Evolutionary conservation across 2,888 invertebrate genomes (phyloP), one percentile per base, ranked within the genome.

Genomic region (Campaea margaritaria): DNA sequence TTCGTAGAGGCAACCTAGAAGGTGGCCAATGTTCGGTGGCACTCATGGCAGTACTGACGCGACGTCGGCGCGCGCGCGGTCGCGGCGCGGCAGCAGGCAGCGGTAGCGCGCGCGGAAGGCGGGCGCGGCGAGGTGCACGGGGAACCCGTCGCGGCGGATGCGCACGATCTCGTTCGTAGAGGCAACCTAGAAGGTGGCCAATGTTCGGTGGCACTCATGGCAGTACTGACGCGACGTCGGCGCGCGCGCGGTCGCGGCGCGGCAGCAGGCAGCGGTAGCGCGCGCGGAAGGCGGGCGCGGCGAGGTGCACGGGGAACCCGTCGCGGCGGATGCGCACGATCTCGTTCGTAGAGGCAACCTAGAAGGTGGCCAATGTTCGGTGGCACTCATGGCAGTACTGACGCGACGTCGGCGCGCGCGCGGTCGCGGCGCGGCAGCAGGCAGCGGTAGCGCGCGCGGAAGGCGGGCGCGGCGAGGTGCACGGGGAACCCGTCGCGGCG

Each of bases 401-500:
- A 91, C 91, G 79, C 77, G 42, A 89, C 78, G 0, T 89, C 87
- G 0, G 91, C 90, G 48, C 64, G 67, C 44, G 42, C 58, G 21
- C 82, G 85, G 53, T 93, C 78, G 36, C 91, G 85, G 36, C 89
- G 90, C n/a, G 94, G 92, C 68, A 95, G 83, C 63, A 97, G 91
- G 80, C 97, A 97, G 66, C 95, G 94, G 84, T 97, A 98, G 52
- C 96, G 93, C 58, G 93, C 88, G 28, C 95, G 92, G 85, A 98
- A 98, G 70, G 96, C 95, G 54, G 94, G 93, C 78, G 96, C 95
- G 27, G 94, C 93, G 86, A 97, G 93, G 79, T 98, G 98, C 68
- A 97, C 95, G 0, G 98, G 98, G 86, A 95, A 98, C 3, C 98
- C 98, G 83, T 98, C 97, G 75, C 97, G 96, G 5, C 97, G 93